Evolutionary conservation across 2,888 invertebrate genomes (phyloP), one percentile per base, ranked within the genome.

Genomic region (Trichogramma evanescens): DNA sequence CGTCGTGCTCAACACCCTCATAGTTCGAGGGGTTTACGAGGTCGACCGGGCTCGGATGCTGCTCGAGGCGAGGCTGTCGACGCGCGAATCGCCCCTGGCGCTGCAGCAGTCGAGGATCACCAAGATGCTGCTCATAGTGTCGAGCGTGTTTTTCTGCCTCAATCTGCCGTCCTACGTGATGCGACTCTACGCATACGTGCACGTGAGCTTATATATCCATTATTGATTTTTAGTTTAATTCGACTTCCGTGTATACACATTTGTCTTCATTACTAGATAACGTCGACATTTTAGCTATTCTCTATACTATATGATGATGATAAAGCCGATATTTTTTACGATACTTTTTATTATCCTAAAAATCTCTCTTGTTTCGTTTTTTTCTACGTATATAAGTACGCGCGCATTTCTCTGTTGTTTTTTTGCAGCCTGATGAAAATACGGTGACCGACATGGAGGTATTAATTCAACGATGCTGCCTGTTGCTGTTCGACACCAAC

Each of bases 51-150:
- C 80, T 69, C 65, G 80, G 71, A 75, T 80, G 74, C 71, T 72
- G 9, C 58, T 73, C 59, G 72, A 58, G 48, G 58, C 56, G 6
- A 50, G 56, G 9, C 43, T 66, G 4, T 66, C 64, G 13, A 66
- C 61, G 50, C 61, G 63, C 5, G 64, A 65, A 5, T 61, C 43
- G 1, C 56, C 64, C 4, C 65, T 63, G 5, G 62, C 66, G 4
- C 61, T 63, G 4, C 65, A 65, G 40, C 88, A 89, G 72, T 81
- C 85, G 38, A 86, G 86, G 71, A 83, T 92, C 64, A 93, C 91
- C 45, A 86, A 89, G 72, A 92, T 92, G 89, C 80, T 93, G 59
- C 82, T 93, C 40, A 81, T 91, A 56, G 90, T 93, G 0, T 92
- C 92, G 2, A 84, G 87, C 0, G 88, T 89, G 0, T 93, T 89